Percentiles rank a stretch among this genome's conserved stretches.
These are phyloP conservation scores for Pseudomyrmex flavicornis DNA, from an alignment of 1,140 invertebrate genomes.

Conservation along the genomic window DNA sequence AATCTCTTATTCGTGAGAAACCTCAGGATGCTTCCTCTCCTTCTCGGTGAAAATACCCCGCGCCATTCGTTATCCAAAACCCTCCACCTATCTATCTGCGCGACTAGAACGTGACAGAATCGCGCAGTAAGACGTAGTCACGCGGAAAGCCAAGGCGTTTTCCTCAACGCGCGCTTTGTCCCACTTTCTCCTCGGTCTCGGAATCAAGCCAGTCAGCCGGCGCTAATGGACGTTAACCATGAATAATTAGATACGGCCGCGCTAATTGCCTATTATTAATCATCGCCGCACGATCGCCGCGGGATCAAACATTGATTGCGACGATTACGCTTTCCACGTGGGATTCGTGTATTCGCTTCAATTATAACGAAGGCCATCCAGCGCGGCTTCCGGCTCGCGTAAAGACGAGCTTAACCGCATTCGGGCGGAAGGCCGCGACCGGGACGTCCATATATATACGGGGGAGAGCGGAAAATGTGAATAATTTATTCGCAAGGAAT, in stretches of 20 bases:
- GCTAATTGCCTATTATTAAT: conserved; percentile 75
- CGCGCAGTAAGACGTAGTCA: conserved; percentile 32
- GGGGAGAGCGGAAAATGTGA: conserved; percentile 26
- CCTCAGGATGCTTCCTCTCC: background rate
- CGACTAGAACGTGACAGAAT: conserved; percentile 25
- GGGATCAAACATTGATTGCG: conserved; percentile 70
- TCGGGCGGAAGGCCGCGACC: conserved; percentile 28
- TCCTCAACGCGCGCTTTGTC: conserved; percentile 13
- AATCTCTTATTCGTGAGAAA: conserved; percentile 17
- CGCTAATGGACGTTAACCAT: conserved; percentile 69
- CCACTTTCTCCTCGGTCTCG: conserved; percentile 9
- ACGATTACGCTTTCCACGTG: conserved; percentile 65
- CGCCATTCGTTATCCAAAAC: conserved; percentile 39
- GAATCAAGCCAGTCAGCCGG: conserved; percentile 30
- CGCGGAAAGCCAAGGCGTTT: conserved; percentile 29
- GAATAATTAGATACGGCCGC: conserved; percentile 73
- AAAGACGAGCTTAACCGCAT: conserved; percentile 61
- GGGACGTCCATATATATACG: background rate
- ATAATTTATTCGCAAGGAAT: conserved; percentile 56
- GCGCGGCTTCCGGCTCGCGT: background rate
- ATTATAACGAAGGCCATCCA: conserved; percentile 61
- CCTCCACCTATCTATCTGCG: background rate
- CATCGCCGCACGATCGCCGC: conserved; percentile 55
- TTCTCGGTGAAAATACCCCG: background rate
- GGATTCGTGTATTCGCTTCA: conserved; percentile 57